Conservation (phyloP, 2,113 vertebrate genomes). For the Anarrhichthys ocellatus region DNA sequence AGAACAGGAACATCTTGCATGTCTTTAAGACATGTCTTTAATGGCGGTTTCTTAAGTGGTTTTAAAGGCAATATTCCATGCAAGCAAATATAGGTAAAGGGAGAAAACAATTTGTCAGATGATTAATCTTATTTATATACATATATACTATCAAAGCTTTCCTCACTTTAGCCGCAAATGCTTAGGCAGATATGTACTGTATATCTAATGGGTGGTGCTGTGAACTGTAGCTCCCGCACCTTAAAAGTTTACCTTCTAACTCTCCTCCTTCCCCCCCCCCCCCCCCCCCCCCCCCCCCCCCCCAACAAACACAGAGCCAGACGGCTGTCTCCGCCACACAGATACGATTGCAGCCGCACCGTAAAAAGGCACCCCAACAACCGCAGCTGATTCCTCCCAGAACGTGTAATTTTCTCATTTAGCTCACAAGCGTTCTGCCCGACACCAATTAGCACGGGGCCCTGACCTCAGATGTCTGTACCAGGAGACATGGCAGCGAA, state of each 20-base stretch:
- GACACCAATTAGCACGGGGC: conserved; percentile 84
- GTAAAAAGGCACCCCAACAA: conserved; percentile 72
- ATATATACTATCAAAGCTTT: neutral
- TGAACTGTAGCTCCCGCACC: conserved; percentile 30
- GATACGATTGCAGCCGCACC: conserved; percentile 63
- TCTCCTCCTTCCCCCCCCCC: conserved; percentile 7
- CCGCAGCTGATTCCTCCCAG: conserved; percentile 80
- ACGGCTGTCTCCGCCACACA: conserved; percentile 61
- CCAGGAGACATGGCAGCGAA: conserved; percentile 55
- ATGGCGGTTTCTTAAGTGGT: neutral
- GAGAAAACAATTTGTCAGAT: neutral
- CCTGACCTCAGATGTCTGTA: conserved; percentile 80
- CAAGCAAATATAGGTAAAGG: no score
- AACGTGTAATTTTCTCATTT: conserved; percentile 88
- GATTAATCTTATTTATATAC: neutral
- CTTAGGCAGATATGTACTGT: conserved; percentile 8
- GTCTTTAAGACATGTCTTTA: neutral
- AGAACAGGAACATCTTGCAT: neutral
- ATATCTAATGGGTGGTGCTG: conserved; percentile 33
- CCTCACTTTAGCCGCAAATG: neutral
- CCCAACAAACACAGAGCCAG: conserved; percentile 55
- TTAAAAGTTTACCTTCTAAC: conserved; percentile 46
- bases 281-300: neutral
- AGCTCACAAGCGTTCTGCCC: conserved; percentile 79
- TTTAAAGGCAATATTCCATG: neutral